A percentile compares a stretch with the other conserved stretches of the same genome.
These are phyloP conservation scores for Plectropomus leopardus DNA, from an alignment of 2,113 vertebrate species.

Conservation along the genomic window DNA sequence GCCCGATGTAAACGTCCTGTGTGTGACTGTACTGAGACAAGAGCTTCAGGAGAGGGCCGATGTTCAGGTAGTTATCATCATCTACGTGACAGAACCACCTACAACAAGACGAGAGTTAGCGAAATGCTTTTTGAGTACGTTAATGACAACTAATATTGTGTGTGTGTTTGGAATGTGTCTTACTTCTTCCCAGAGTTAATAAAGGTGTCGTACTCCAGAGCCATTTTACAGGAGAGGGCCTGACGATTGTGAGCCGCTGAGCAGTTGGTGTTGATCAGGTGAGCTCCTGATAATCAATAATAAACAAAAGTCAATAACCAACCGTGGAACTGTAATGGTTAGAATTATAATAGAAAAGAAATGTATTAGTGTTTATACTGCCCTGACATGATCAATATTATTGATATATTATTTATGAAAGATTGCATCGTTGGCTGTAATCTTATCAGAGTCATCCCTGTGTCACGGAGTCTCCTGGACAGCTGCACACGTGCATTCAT, in stretches of 20 bases:
- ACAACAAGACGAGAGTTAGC: neutral
- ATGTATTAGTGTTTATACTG: too few species aligned
- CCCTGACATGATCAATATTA: too few species aligned
- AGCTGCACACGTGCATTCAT: too few species aligned
- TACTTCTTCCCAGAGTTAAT: constrained; percentile 91
- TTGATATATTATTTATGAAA: too few species aligned
- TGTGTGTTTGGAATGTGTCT: constrained; percentile 60
- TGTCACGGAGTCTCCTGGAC: too few species aligned
- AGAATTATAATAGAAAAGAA: neutral
- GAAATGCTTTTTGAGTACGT: neutral
- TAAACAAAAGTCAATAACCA: neutral
- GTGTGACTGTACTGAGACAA: constrained; percentile 89
- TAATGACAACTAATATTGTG: neutral
- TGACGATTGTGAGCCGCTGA: constrained; percentile 92
- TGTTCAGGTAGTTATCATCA: constrained; percentile 94
- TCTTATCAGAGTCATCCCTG: too few species aligned
- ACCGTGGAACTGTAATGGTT: too few species aligned
- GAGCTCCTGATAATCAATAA: constrained; percentile 78
- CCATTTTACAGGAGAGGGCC: constrained; percentile 96
- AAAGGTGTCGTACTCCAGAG: constrained; percentile 92
- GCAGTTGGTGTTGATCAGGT: constrained; percentile 93
- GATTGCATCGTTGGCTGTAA: too few species aligned
- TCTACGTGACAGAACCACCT: constrained; percentile 98
- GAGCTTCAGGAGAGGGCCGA: constrained; percentile 86
- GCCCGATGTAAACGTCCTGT: constrained; percentile 91